Base-by-base conservation (phyloP, 2,888 invertebrate genomes). In the Nemotelus nigrinus region DNA sequence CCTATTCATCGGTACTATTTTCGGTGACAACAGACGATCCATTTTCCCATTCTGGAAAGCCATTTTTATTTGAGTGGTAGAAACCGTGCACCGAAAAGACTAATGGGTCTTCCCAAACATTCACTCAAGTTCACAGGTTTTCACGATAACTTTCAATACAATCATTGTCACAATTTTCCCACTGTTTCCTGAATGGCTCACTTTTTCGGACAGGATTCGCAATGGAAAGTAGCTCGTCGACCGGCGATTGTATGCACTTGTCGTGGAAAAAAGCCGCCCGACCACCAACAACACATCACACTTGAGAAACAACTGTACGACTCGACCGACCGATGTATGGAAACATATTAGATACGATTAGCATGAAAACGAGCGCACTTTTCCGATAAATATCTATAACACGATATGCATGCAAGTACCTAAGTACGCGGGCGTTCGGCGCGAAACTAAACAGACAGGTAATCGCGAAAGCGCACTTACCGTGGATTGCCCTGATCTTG, bases 21-120 rank as follows among this genome's bases (percentile, higher is more conserved):
- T 76, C 67, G 76, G 53, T 1, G 79, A 77, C 3, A 79, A 60
- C 25, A 78, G 64, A 43, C 78, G 71, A 43, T 79, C 79, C 68
- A 80, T 70, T 67, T 64, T 78, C 10, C 63, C 60, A 63, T 48
- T 60, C 3, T 41, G 41, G 53, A 60, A 63, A 3, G 47, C 63
- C 74, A 74, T 74, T 41, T 48, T 74, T 8, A 7, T 57, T 70
- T 70, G 10, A 7, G 7, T 43, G 7, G n/a, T 45, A 8, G 45
- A 7, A 68, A 44, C 41, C 39, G 7, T 39, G 41, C 50, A 68
- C 68, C 10, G 50, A 50, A 44, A 6, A 7, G 3, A 48, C 41
- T 50, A 53, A 25, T 43, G 39, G 8, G 0, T 25, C 25, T 25
- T 25, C 25, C 25, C 25, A 25, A 25, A 25, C 25, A 25, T 25